phyloP scores from a whole-genome alignment of 2,797 vertebrate species.

The Parauchenoglanis ngamensis region DNA sequence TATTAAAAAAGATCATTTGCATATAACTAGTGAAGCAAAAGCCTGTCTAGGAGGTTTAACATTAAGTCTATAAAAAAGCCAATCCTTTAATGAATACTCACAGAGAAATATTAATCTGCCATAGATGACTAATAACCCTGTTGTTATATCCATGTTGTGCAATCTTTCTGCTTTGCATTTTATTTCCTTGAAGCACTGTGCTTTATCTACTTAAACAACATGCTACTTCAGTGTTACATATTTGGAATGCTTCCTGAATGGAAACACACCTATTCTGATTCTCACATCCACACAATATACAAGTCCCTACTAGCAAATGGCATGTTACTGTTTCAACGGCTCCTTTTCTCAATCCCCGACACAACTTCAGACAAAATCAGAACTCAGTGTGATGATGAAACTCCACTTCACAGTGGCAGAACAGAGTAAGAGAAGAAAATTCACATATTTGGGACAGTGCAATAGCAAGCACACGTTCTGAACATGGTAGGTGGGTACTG shows the following conservation, averaged over 20 bases:
- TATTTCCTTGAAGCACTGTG: not conserved
- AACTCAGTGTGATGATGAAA: not conserved
- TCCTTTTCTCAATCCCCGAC: not conserved
- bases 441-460: not conserved
- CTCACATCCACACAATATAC: slow-evolving; percentile 23
- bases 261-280: slow-evolving; percentile 33
- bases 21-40: slow-evolving; percentile 28
- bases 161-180: not conserved
- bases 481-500: not conserved
- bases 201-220: not conserved
- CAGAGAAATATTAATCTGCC: not conserved
- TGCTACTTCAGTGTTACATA: slow-evolving; percentile 40
- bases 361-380: not conserved
- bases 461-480: not conserved
- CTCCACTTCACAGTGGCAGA: not conserved
- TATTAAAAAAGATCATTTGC: slow-evolving; percentile 39
- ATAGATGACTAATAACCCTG: not conserved
- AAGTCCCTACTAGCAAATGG: slow-evolving; percentile 50
- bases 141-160: not conserved
- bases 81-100: not conserved
- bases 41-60: slow-evolving; percentile 19
- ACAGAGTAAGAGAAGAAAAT: not conserved
- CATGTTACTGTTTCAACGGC: slow-evolving; percentile 36
- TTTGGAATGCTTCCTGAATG: slow-evolving; percentile 6
- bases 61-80: not conserved